Evolutionary conservation across 2,888 invertebrate genomes (phyloP).

Genomic region (Chrysolina haemoptera): DNA sequence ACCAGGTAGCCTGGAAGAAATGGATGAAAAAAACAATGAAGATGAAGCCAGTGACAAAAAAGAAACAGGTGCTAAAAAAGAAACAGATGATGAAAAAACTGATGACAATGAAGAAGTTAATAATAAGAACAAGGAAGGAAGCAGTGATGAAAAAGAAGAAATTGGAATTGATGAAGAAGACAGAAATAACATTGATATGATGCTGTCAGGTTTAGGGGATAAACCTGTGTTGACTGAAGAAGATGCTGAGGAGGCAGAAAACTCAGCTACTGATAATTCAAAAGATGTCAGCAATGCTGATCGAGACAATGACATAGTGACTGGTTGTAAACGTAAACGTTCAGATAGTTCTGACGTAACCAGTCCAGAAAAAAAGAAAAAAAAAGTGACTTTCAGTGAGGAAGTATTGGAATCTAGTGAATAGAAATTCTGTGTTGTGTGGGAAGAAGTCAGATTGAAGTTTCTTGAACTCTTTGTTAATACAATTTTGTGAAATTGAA

Average conservation of each 20-base stretch:
- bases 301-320: neutral
- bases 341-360: slow-evolving; percentile 10
- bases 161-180: slow-evolving; percentile 22
- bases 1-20: neutral
- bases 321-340: slow-evolving; percentile 24
- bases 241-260: neutral
- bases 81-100: slow-evolving; percentile 4
- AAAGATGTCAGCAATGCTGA: neutral
- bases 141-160: slow-evolving; percentile 1
- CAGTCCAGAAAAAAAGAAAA: slow-evolving; percentile 37
- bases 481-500: neutral
- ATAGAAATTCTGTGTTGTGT: neutral
- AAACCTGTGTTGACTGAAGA: neutral
- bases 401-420: slow-evolving; percentile 24
- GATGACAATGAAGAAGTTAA: neutral
- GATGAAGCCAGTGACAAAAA: neutral
- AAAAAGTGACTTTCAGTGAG: slow-evolving; percentile 41
- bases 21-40: neutral
- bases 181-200: neutral
- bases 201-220: neutral
- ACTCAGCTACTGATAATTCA: neutral
- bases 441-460: neutral
- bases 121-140: neutral
- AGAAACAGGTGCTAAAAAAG: slow-evolving; percentile 1
- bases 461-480: neutral